A percentile compares a stretch with the other conserved stretches of the same genome.
Evolutionary conservation across 2,888 invertebrate species (phyloP).

Genomic region (Mesochorus sp.): DNA sequence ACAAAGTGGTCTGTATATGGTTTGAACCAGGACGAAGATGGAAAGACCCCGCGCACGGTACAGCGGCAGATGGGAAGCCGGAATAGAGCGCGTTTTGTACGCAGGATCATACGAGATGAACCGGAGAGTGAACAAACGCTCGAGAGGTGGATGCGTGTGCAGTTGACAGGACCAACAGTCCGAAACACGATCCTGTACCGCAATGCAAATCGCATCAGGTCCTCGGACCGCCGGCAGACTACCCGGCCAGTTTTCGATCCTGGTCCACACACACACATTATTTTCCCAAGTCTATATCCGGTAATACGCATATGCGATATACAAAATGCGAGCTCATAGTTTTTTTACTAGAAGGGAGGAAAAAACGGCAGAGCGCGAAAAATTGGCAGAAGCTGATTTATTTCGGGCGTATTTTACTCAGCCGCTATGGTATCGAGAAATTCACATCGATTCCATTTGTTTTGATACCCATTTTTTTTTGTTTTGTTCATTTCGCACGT

Average conservation of each 20-base stretch:
- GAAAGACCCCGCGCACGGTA: background rate
- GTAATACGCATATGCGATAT: background rate
- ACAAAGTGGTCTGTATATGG: conserved; percentile 60
- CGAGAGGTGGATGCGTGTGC: conserved; percentile 60
- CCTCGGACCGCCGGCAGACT: conserved; percentile 55
- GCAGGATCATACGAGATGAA: conserved; percentile 53
- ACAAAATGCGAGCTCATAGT: background rate
- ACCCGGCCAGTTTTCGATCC: conserved; percentile 35
- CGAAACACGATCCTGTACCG: conserved; percentile 69
- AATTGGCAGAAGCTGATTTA: no score
- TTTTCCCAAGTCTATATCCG: background rate
- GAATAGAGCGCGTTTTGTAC: conserved; percentile 27
- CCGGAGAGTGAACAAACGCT: conserved; percentile 26
- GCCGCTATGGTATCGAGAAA: no score
- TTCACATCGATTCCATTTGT: no score
- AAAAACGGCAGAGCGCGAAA: no score
- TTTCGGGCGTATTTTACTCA: no score
- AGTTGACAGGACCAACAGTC: conserved; percentile 75
- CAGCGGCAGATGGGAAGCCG: conserved; percentile 13
- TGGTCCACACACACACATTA: background rate
- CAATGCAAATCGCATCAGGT: conserved; percentile 74
- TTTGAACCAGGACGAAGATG: conserved; percentile 42
- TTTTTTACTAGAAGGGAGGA: no score
- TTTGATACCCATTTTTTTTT: no score
- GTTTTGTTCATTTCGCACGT: no score